These are phyloP conservation scores for Egretta garzetta DNA, from an alignment of 2,113 vertebrate species.

Conservation along the genomic window DNA sequence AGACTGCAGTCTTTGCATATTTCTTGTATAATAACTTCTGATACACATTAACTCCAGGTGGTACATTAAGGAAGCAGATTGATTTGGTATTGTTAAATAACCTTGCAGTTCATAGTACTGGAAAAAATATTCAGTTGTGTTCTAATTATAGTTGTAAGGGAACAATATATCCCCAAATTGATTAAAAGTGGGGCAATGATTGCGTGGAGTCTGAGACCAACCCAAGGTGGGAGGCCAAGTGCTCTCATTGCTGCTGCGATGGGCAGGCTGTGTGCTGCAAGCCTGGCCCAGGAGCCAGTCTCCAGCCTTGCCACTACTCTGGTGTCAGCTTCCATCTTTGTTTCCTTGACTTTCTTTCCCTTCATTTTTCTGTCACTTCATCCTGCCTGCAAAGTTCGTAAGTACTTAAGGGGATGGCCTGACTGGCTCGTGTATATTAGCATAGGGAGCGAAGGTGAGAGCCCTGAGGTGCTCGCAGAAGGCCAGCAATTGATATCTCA, in stretches of 20 bases:
- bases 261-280: neutral
- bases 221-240: neutral
- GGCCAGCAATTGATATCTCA: neutral
- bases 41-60: neutral
- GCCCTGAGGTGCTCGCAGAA: neutral
- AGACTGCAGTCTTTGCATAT: neutral
- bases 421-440: rapidly evolving
- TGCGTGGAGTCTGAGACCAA: neutral
- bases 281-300: neutral
- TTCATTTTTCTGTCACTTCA: rapidly evolving
- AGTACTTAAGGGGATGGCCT: neutral
- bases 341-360: too few relatives aligned
- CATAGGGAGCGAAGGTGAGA: neutral
- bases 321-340: neutral
- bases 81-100: neutral
- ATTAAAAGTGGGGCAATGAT: neutral
- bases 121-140: neutral
- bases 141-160: neutral
- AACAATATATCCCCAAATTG: neutral
- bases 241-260: rapidly evolving
- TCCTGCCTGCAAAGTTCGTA: neutral
- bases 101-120: neutral
- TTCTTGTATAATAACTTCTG: neutral
- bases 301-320: neutral
- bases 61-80: neutral